These are phyloP conservation scores for Drosophila punjabiensis DNA, from an alignment of 1,140 invertebrate species.

Conservation along the genomic window DNA sequence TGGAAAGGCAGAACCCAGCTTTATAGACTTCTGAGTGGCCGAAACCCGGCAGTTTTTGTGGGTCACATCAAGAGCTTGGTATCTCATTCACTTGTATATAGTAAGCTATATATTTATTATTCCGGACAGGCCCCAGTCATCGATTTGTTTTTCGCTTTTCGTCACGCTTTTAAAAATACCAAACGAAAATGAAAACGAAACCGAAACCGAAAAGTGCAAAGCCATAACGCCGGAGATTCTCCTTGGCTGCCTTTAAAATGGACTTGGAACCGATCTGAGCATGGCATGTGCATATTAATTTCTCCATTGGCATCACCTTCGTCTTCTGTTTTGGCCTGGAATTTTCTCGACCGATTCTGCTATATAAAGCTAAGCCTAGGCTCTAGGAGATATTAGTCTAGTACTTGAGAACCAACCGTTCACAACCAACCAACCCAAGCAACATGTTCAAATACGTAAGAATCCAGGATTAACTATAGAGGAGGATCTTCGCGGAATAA, in stretches of 20 bases:
- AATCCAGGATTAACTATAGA: conserved; percentile 5
- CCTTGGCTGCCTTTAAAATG: conserved; percentile 70
- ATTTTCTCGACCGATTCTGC: conserved; percentile 29
- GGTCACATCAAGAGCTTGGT: conserved; percentile 18
- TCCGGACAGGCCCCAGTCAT: conserved; percentile 41
- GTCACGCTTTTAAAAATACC: conserved; percentile 75
- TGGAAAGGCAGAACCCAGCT: conserved; percentile 20
- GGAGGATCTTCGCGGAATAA: background rate
- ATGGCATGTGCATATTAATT: conserved; percentile 63
- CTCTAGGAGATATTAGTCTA: conserved; percentile 72
- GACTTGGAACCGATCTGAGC: conserved; percentile 35
- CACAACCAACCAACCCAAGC: conserved; percentile 34
- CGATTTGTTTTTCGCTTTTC: conserved; percentile 56
- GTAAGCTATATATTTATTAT: conserved; percentile 25
- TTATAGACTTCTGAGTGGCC: conserved; percentile 60
- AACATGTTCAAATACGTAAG: conserved; percentile 85
- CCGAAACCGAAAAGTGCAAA: conserved; percentile 74
- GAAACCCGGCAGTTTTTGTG: conserved; percentile 31
- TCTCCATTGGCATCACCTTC: conserved; percentile 41
- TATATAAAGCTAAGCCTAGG: conserved; percentile 55
- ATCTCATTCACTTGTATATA: background rate
- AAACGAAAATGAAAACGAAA: conserved; percentile 58
- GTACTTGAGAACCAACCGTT: conserved; percentile 73
- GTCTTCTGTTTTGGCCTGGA: conserved; percentile 37
- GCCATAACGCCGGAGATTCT: conserved; percentile 67